These are phyloP conservation scores for Hirtodrosophila duncani DNA, from an alignment of 2,888 invertebrate species.

Conservation along the genomic window DNA sequence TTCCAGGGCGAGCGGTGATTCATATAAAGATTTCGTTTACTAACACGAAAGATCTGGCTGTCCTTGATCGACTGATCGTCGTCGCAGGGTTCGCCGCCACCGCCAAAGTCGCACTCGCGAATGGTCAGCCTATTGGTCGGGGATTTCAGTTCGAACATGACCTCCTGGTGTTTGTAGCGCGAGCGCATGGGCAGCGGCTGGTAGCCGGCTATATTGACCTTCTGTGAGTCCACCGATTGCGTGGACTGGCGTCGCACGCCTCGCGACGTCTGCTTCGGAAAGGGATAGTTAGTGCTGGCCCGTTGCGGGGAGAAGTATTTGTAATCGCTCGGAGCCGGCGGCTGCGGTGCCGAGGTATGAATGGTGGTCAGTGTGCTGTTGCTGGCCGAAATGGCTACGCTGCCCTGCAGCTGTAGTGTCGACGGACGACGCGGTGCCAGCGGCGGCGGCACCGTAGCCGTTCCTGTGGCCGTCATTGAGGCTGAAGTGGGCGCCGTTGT, in stretches of 20 bases:
- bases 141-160: constrained; percentile 77
- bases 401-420: constrained; percentile 67
- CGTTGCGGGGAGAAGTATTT: constrained; percentile 78
- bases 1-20: constrained; percentile 78
- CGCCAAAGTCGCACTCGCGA: constrained; percentile 78
- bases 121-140: constrained; percentile 78
- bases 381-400: constrained; percentile 54
- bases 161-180: constrained; percentile 76
- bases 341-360: constrained; percentile 73
- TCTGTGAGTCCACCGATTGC: constrained; percentile 77
- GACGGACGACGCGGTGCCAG: constrained; percentile 69
- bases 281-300: constrained; percentile 76
- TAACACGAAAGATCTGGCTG: constrained; percentile 79
- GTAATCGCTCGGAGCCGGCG: constrained; percentile 77
- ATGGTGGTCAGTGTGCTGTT: constrained; percentile 72
- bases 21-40: constrained; percentile 79
- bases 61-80: constrained; percentile 78
- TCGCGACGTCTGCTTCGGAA: constrained; percentile 76
- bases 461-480: constrained; percentile 37
- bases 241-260: constrained; percentile 77
- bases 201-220: constrained; percentile 73
- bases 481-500: constrained; percentile 58
- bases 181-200: constrained; percentile 76
- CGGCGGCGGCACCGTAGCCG: constrained; percentile 39
- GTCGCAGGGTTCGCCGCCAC: constrained; percentile 78